Base-by-base conservation (phyloP, 2,888 invertebrate species). In the Erpobdella octoculata region DNA sequence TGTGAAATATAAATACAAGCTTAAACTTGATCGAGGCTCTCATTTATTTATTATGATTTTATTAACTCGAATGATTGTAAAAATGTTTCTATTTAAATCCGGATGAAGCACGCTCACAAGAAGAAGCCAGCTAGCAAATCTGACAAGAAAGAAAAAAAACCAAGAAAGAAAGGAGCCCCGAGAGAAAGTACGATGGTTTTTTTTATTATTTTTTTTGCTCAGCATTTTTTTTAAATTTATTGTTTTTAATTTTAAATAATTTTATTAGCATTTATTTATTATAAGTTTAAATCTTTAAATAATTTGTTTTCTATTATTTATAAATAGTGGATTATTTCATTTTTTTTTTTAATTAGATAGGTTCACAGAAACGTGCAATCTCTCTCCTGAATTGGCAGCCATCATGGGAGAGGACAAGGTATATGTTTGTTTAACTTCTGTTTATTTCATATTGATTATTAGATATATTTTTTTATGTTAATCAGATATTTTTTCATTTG, bases 351-450 rank as follows among this genome's bases (percentile, higher is more conserved):
- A 71, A 62, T 77, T 77, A 59, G 92, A 70, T 67, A 59, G 91
- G 6, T 94, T 93, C 85, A 92, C 92, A 0, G 89, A 90, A 76
- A 87, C 91, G 4, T 89, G 91, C 83, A 90, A 88, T 72, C 86
- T 95, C 37, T 92, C 93, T 0, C 90, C 92, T 0, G 91, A 90
- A 73, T 85, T 95, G 59, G 89, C 92, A 0, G 90, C 89, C 0
- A 87, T 93, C 0, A 89, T 95, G 80, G 94, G 94, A 0, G 88
- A 89, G 67, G 89, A 90, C 12, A 86, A 78, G 78, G 81, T 82
- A 74, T 8, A 15, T 38, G 21, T 25, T 53, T 6, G 28, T 1
- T 38, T 31, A 46, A 59, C 59, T 25, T 25, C 31, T 31, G 2
- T 59, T 59, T 25, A 59, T 59, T 59, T 4, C 21, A 28, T 46